phyloP scores from a whole-genome alignment of 2,113 vertebrate genomes.

The Paraplagusia blochii region DNA sequence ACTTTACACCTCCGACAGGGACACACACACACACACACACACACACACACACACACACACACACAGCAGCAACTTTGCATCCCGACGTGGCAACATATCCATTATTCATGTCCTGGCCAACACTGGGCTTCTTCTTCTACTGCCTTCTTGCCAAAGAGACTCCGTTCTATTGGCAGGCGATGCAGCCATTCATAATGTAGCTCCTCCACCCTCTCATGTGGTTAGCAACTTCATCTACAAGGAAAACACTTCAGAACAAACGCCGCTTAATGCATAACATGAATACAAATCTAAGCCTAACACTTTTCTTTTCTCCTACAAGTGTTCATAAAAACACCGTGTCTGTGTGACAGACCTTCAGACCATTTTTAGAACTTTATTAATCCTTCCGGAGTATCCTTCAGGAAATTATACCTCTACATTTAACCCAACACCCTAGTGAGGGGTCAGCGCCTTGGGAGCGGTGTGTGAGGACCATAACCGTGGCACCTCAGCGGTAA shows the following conservation, averaged over 20 bases:
- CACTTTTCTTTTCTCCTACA: neutral
- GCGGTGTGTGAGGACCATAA: no score
- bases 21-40: conserved; percentile 1
- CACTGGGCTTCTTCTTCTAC: neutral
- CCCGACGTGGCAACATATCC: conserved; percentile 2
- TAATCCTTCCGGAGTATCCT: no score
- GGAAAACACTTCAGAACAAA: neutral
- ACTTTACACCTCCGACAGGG: conserved; percentile 3
- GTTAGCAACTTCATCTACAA: neutral
- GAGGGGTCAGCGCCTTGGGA: no score
- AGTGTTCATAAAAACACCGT: neutral
- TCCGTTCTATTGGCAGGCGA: neutral
- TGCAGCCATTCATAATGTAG: conserved; percentile 7
- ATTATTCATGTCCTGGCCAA: conserved; percentile 5
- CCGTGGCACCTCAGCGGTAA: no score
- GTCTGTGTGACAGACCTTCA: neutral
- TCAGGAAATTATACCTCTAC: no score
- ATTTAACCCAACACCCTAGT: no score
- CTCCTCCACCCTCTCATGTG: neutral
- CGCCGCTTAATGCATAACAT: neutral
- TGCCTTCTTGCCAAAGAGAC: neutral
- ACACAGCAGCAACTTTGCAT: conserved; percentile 2
- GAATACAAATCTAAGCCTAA: neutral
- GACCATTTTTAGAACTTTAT: no score
- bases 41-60: neutral